Base-by-base conservation (phyloP, 2,113 vertebrate genomes). In the Brachyhypopomus gauderio region DNA sequence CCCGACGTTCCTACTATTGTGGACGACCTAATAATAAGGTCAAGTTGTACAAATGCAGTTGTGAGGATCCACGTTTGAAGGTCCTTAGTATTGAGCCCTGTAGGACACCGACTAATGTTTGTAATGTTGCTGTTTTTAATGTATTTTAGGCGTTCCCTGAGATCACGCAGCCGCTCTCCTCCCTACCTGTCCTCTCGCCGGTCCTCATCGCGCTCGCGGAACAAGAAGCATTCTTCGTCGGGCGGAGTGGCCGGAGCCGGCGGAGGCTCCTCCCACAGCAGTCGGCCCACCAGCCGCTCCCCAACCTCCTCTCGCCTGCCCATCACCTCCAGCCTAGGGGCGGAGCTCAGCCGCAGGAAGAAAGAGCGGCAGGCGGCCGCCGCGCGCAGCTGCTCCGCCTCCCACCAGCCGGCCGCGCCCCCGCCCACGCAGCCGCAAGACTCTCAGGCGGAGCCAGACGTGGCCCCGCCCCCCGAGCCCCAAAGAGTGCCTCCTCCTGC, bases 101-200 rank as follows among this genome's bases (percentile, higher is more conserved):
- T 52, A 14, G 9, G 45, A 12, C 45, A 52, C 14, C 14, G 45
- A 52, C 12, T 52, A 52, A 52, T 14, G 3, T 20, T 4, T 41
- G 30, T 1, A 60, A 1, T 72, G 79, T 78, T 60, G 75, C 77
- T 59, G 45, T 60, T 73, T 19, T 71, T 30, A 77, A 48, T 85
- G 14, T 71, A 55, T 27, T 76, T 0, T 87, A 98, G 98, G 84
- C 97, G 97, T 71, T 96, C 97, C 0, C 94, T 93, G 36, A 96
- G 97, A 74, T 98, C 98, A 36, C 95, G 97, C 82, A 99, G 96
- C 86, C 93, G 97, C 75, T 97, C 97, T 22, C 97, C 97, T 41
- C 81, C 85, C 30, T 90, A 88, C n/a, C 91, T 90, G 70, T 96
- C 96, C 0, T 96, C 96, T 45, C 91, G 88, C 0, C 91, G 93